phyloP scores from a whole-genome alignment of 1,140 invertebrate genomes.

The Epicauta chinensis region DNA sequence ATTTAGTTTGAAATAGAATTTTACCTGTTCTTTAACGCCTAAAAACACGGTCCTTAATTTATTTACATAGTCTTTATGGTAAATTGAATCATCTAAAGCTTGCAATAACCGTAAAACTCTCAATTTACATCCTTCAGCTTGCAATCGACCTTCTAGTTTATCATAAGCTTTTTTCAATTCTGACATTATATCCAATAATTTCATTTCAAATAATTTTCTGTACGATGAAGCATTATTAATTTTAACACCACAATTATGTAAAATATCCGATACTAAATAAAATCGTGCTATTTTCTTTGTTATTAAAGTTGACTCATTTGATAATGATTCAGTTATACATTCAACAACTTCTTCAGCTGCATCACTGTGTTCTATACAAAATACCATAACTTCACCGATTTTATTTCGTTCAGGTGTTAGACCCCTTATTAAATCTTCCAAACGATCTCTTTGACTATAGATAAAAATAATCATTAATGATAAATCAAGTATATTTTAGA shows the following conservation, averaged over 20 bases:
- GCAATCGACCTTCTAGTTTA: constrained; percentile 78
- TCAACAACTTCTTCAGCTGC: constrained; percentile 94
- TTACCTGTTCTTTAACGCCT: constrained; percentile 31
- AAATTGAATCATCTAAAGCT: constrained; percentile 99
- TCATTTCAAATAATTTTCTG: constrained; percentile 84
- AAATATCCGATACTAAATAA: constrained; percentile 94
- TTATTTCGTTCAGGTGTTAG: constrained; percentile 80
- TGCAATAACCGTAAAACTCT: constrained; percentile 90
- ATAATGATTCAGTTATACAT: constrained; percentile 79
- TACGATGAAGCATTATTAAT: constrained; percentile 96
- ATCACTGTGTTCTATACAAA: constrained; percentile 97
- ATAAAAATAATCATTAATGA: constrained; percentile 3
- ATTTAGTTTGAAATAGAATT: not conserved
- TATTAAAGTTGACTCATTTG: constrained; percentile 71
- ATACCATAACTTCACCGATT: constrained; percentile 95
- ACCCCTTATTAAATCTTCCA: constrained; percentile 86
- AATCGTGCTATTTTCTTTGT: constrained; percentile 90
- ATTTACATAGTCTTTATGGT: constrained; percentile 89
- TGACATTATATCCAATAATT: constrained; percentile 82
- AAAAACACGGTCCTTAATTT: constrained; percentile 85
- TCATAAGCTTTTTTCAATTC: constrained; percentile 72
- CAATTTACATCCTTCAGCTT: constrained; percentile 95
- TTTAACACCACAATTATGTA: constrained; percentile 95
- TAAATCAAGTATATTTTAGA: not conserved
- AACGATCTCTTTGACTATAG: constrained; percentile 70